Evolutionary conservation across 2,888 invertebrate species (phyloP), one percentile per base, ranked within the genome.

Genomic region (Lottia gigantea): DNA sequence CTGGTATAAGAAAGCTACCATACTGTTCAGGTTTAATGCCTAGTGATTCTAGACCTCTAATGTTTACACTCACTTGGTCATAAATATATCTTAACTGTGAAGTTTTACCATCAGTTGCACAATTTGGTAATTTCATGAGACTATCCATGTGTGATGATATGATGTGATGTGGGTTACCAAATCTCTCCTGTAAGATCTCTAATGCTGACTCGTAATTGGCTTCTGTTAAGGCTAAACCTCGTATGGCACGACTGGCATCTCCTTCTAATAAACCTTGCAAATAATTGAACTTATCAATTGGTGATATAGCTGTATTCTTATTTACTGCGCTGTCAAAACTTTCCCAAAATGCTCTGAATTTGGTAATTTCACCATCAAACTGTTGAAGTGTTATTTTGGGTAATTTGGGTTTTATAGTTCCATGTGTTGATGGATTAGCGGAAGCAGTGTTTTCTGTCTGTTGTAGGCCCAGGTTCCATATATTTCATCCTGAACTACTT

Each of bases 1-100:
- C 64, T 23, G 64, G 64, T 64, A 64, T 64, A 25, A 64, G 45
- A 64, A 64, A 64, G 46, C 64, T 64, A n/a, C 64, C 46, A 45
- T 64, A 64, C 11, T 64, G 64, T 45, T 64, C 40, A 25, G 64
- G 23, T 45, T 45, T 46, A 45, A 64, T n/a, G 23, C 64, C 64
- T 19, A 64, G 45, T 31, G 46, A 45, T 46, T 64, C n/a, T 14
- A 64, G 46, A 15, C 45, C 64, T 45, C 64, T 64, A 16, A 64
- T 64, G 46, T 55, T 55, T 55, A 55, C 55, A n/a, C 55, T 55
- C 2, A 55, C 23, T 23, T 55, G n/a, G 23, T 64, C 64, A 46
- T 45, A 64, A 64, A 64, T 26, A 19, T 40, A 64, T 16, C 64
- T 64, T 6, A 64, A 19, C 7, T 64, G 64, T 16, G 64, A n/a